Evolutionary conservation across 2,113 vertebrate genomes (phyloP), one percentile per base, ranked within the genome.

Genomic region (Onychostruthus taczanowskii): DNA sequence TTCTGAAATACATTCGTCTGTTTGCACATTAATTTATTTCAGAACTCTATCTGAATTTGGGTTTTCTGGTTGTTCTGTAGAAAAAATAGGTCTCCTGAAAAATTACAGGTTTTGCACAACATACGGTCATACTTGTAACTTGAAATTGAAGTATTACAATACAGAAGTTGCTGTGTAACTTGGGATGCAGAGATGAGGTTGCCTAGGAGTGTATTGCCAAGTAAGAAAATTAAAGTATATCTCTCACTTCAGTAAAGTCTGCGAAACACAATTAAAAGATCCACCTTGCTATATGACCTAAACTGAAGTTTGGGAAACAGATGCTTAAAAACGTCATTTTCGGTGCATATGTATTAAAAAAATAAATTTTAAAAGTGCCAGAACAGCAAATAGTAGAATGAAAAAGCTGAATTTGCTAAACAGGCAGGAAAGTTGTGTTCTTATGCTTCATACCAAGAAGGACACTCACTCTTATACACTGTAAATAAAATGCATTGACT

Each of bases 301-400:
- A 90, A 37, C 26, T 43, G 46, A 82, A 49, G 55, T 39, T 73
- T 69, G 53, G 20, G 19, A 46, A 93, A 46, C 5, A 39, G 33
- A 10, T 84, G 33, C 11, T 47, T 76, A 5, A 56, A 87, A 35
- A 11, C 3, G 18, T 46, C 0, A 8, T 44, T 80, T 90, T 62
- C 86, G n/a, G 23, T 62, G 50, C 21, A 8, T 49, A 21, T 0
- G 0, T 44, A 23, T 35, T 61, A 7, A 13, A 30, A 14, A 8
- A 63, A 61, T 3, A 1, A 13, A 13, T 27, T 39, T 59, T 39
- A 1, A 11, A 10, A 7, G 7, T 2, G 2, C 10, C 33, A 50
- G 30, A 61, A 55, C 16, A 70, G 35, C 33, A 64, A 55, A 30
- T 31, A 30, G 3, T 16, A 56, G 27, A 31, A 49, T 15, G 27